These are phyloP conservation scores for Crematogaster levior DNA, from an alignment of 2,888 invertebrate species.

Conservation along the genomic window DNA sequence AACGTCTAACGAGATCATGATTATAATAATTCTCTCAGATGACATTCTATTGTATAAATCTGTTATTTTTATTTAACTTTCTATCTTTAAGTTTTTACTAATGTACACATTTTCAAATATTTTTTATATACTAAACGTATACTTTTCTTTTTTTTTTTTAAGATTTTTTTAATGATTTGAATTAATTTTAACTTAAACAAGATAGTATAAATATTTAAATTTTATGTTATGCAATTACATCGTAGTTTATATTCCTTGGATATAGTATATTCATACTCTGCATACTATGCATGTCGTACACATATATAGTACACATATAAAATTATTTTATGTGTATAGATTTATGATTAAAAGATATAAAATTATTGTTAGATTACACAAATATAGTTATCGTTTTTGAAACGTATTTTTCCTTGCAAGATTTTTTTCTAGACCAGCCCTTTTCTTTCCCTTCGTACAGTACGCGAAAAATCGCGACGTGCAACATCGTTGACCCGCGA, in stretches of 20 bases:
- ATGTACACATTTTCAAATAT: no score
- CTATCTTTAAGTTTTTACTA: no score
- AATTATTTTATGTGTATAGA: neutral
- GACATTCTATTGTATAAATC: neutral
- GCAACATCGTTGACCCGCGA: constrained; percentile 78
- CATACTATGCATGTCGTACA: neutral
- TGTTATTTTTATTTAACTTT: neutral
- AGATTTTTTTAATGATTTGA: no score
- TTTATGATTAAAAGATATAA: neutral
- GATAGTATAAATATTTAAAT: neutral
- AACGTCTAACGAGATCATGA: neutral
- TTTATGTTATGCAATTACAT: neutral
- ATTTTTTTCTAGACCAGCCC: constrained; percentile 19
- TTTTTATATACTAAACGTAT: no score
- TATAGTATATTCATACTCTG: neutral
- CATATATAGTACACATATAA: neutral
- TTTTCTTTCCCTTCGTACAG: constrained; percentile 31
- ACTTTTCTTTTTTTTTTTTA: no score
- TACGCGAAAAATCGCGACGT: constrained; percentile 64
- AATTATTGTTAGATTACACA: neutral
- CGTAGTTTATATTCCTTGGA: neutral
- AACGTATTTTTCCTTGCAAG: neutral
- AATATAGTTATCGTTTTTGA: neutral
- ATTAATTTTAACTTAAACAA: neutral
- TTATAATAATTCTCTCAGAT: neutral